phyloP scores from a whole-genome alignment of 2,888 invertebrate species.

The Tipula lateralis region DNA sequence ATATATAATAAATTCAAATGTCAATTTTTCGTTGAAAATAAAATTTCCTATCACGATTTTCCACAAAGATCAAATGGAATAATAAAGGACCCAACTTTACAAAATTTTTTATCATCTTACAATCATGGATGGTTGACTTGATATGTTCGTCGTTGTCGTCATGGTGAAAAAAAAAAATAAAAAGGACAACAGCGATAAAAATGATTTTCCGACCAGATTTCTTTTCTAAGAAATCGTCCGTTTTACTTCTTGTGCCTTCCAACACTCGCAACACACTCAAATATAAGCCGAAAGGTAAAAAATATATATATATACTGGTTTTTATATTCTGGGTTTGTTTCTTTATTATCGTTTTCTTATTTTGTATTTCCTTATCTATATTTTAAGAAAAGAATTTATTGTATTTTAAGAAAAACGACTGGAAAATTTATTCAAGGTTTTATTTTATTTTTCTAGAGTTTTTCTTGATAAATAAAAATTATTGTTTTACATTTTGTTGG shows the following conservation, averaged over 20 bases:
- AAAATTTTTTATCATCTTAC: neutral
- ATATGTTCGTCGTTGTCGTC: neutral
- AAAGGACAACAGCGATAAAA: neutral
- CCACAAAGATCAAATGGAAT: neutral
- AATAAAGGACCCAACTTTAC: neutral
- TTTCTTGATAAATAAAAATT: neutral
- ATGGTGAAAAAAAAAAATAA: neutral
- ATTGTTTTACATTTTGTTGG: slow-evolving; percentile 6
- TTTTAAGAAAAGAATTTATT: neutral
- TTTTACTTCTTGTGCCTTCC: neutral
- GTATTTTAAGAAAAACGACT: neutral
- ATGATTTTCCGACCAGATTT: neutral
- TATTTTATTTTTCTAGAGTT: neutral
- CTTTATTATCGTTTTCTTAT: neutral
- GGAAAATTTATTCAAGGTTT: neutral
- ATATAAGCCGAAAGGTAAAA: neutral
- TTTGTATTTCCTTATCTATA: neutral
- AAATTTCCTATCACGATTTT: neutral
- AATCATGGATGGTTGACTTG: neutral
- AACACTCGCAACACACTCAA: neutral
- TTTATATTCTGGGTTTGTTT: neutral
- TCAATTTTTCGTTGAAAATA: neutral
- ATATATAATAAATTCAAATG: neutral
- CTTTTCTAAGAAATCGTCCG: neutral
- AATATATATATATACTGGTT: neutral